Evolutionary conservation across 2,797 vertebrate genomes (phyloP), one percentile per base, ranked within the genome.

Genomic region (Danio albolineatus): DNA sequence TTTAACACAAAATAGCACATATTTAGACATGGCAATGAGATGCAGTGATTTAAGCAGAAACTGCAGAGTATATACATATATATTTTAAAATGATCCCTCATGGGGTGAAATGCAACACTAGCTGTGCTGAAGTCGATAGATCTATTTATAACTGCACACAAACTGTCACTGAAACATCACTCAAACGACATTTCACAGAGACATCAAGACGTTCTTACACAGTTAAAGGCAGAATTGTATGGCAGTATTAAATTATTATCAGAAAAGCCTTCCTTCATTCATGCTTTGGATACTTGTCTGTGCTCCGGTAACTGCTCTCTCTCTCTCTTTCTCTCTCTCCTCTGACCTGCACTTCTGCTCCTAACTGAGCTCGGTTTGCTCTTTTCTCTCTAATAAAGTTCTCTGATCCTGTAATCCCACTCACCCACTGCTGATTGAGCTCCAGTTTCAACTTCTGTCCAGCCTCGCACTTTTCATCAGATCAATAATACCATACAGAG

Each of bases 131-230:
- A 62, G 65, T 64, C 38, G 19, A 13, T 64, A 7, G 17, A 62
- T 56, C 77, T 72, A 54, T 72, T 62, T 79, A 54, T 54, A 46
- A 39, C 10, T 19, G 21, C 77, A 54, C 59, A 28, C 76, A 72
- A 21, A 43, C n/a, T 16, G n/a, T 65, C 51, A 59, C 67, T 64
- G 48, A 62, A 79, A 72, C 77, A 79, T 73, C 46, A 64, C 39
- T 73, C 48, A 69, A 41, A 28, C 66, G 54, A 41, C 48, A 76
- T 62, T 48, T 64, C 46, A 65, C 61, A 36, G 21, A 38, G 49
- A 56, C 51, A 54, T 51, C 44, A 4, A 79, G 67, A 72, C 14
- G 5, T 70, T 70, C 53, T 41, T 70, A 51, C 4, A 19, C 65
- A 51, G 44, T 21, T 72, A 13, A 79, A 54, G 67, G 14, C 67